These are phyloP conservation scores for Tuta absoluta DNA, from an alignment of 2,888 invertebrate genomes.

Conservation along the genomic window DNA sequence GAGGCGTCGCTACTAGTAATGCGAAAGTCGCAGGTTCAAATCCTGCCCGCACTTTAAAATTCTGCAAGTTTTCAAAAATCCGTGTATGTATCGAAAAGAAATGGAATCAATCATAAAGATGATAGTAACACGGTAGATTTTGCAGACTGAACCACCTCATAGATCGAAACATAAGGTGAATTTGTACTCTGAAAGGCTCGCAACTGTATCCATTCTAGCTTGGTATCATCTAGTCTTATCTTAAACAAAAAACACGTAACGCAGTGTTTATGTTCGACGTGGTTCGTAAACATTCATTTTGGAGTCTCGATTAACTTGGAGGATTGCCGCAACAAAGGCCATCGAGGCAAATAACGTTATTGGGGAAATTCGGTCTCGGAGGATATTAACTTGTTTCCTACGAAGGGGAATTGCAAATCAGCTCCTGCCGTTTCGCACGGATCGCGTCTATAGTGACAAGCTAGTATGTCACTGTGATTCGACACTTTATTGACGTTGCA, in stretches of 20 bases:
- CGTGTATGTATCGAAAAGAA: too few relatives aligned
- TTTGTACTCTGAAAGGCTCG: too few relatives aligned
- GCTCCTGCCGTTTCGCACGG: constrained; percentile 36
- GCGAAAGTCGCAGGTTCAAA: too few relatives aligned
- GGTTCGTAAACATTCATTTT: neutral
- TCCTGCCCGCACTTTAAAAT: too few relatives aligned
- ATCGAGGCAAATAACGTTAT: constrained; percentile 56
- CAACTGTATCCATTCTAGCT: neutral
- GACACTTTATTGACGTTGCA: too few relatives aligned
- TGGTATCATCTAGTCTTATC: neutral
- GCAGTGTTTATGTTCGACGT: neutral
- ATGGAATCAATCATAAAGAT: too few relatives aligned
- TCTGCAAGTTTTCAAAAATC: too few relatives aligned
- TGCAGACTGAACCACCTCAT: too few relatives aligned
- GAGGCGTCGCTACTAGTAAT: too few relatives aligned
- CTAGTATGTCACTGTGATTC: neutral
- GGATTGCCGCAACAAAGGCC: constrained; percentile 46
- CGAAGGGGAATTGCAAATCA: constrained; percentile 61
- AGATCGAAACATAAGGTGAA: too few relatives aligned
- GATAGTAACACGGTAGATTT: too few relatives aligned
- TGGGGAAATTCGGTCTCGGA: constrained; percentile 52
- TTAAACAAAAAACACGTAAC: neutral
- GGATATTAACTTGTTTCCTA: constrained; percentile 60
- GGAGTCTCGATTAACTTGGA: constrained; percentile 20
- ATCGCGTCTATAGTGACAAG: neutral